These are phyloP conservation scores for Columbina picui DNA, from an alignment of 2,113 vertebrate genomes.

Conservation along the genomic window DNA sequence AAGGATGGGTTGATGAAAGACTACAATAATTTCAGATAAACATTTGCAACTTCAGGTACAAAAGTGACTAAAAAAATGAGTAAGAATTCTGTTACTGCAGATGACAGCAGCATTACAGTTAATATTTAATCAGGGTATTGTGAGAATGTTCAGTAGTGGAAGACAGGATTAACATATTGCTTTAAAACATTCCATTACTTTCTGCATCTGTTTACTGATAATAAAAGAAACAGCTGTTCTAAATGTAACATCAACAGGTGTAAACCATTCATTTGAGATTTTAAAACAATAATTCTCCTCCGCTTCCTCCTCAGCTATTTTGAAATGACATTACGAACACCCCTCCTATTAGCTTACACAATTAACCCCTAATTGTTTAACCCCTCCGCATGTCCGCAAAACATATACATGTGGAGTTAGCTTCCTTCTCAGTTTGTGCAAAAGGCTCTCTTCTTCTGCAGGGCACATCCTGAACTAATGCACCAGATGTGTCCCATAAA, in stretches of 20 bases:
- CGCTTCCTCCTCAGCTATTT: slow-evolving; percentile 71
- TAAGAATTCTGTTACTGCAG: slow-evolving; percentile 60
- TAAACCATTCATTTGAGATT: slow-evolving; percentile 76
- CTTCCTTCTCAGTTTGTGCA: slow-evolving; percentile 70
- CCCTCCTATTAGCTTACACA: slow-evolving; percentile 71
- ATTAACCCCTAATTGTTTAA: slow-evolving; percentile 68
- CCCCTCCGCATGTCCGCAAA: slow-evolving; percentile 57
- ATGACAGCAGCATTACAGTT: slow-evolving; percentile 74
- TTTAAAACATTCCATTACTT: slow-evolving; percentile 84
- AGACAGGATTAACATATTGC: slow-evolving; percentile 82
- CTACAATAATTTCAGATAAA: not conserved
- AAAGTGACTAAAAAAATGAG: slow-evolving; percentile 29
- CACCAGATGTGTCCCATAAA: slow-evolving; percentile 83
- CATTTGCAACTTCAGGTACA: not conserved
- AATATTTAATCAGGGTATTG: slow-evolving; percentile 76
- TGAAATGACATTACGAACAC: slow-evolving; percentile 69
- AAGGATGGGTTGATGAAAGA: not conserved
- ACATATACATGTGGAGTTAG: slow-evolving; percentile 67
- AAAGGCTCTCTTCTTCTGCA: slow-evolving; percentile 73
- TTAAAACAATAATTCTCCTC: slow-evolving; percentile 74
- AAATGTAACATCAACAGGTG: slow-evolving; percentile 83
- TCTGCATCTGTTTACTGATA: slow-evolving; percentile 86
- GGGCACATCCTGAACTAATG: slow-evolving; percentile 80
- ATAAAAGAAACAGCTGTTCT: slow-evolving; percentile 85
- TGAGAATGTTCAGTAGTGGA: slow-evolving; percentile 80